phyloP scores from a whole-genome alignment of 2,797 vertebrate species.

The Scomberomorus guttatus region DNA sequence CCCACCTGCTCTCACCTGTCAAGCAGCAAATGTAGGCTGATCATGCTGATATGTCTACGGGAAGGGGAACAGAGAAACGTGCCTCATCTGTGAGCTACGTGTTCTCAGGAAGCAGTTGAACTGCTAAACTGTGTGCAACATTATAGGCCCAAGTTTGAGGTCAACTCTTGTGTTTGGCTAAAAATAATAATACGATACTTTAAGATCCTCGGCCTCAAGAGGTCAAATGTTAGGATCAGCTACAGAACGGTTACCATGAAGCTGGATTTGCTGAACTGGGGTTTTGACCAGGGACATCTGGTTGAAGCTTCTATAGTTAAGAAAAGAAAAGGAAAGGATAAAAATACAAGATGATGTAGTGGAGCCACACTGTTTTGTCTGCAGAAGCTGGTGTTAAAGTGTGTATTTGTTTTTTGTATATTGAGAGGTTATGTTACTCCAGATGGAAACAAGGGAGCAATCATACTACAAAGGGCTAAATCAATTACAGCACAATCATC shows the following conservation, averaged over 20 bases:
- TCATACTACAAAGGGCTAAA: constrained; percentile 2
- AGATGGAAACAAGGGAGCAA: constrained; percentile 17
- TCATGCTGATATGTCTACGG: constrained; percentile 42
- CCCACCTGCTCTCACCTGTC: constrained; percentile 75
- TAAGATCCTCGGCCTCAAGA: neutral
- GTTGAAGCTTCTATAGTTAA: constrained; percentile 3
- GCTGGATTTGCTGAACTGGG: neutral
- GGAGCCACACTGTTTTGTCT: constrained; percentile 8
- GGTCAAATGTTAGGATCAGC: constrained; percentile 24
- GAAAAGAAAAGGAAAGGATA: neutral
- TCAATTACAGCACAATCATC: neutral
- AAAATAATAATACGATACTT: neutral
- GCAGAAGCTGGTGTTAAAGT: constrained; percentile 3
- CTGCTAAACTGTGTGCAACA: constrained; percentile 2
- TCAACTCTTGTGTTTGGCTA: constrained; percentile 6
- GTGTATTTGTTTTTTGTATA: constrained; percentile 10
- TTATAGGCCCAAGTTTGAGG: constrained; percentile 6
- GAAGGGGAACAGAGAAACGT: constrained; percentile 27
- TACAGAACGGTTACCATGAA: neutral
- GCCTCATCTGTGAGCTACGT: constrained; percentile 36
- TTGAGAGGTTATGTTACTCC: neutral
- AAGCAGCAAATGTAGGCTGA: constrained; percentile 57
- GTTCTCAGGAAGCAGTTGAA: constrained; percentile 30
- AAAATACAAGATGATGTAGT: constrained; percentile 8
- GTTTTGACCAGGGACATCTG: constrained; percentile 16